These are phyloP conservation scores for Zeus faber DNA, from an alignment of 2,113 vertebrate species.

Conservation along the genomic window DNA sequence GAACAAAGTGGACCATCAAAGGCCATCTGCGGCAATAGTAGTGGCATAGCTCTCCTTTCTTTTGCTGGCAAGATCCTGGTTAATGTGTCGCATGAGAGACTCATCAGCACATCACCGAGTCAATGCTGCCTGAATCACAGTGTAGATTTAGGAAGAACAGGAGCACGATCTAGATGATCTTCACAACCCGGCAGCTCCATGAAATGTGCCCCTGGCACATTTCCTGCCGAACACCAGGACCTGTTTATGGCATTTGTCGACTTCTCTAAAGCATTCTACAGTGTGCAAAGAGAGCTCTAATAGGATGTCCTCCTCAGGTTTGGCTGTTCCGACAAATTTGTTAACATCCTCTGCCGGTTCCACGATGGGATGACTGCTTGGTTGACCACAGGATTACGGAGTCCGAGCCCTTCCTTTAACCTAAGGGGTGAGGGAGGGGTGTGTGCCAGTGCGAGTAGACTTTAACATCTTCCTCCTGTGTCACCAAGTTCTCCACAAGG, in stretches of 20 bases:
- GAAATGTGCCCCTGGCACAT: neutral
- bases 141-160: neutral
- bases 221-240: too few relatives aligned
- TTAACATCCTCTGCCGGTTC: neutral
- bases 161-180: too few relatives aligned
- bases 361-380: neutral
- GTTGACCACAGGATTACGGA: too few relatives aligned
- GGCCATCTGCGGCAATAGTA: too few relatives aligned
- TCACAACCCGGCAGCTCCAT: too few relatives aligned
- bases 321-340: neutral
- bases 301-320: neutral
- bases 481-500: too few relatives aligned
- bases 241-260: too few relatives aligned
- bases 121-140: constrained; percentile 1
- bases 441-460: neutral
- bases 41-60: too few relatives aligned
- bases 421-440: neutral
- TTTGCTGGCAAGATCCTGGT: too few relatives aligned
- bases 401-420: neutral
- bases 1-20: too few relatives aligned
- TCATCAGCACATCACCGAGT: neutral
- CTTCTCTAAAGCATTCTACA: too few relatives aligned
- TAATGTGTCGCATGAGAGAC: too few relatives aligned
- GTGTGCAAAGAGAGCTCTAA: neutral
- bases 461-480: neutral